Conservation (phyloP, 64 coral and sea anemone species). For the Actinia tenebrosa region DNA sequence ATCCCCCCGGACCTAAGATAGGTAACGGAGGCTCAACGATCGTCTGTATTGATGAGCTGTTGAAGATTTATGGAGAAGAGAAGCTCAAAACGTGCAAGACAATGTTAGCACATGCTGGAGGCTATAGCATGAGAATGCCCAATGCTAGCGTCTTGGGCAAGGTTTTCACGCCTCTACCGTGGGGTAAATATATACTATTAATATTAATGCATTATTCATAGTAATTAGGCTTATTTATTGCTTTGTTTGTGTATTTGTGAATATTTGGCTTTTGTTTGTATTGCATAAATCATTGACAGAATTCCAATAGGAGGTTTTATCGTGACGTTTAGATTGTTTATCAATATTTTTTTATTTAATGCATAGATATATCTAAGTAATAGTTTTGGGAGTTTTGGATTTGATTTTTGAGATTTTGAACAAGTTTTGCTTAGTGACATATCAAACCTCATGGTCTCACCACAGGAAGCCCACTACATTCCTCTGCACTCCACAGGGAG, state of each 20-base stretch:
- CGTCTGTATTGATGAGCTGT: conserved; percentile 51
- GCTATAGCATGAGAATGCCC: conserved; percentile 83
- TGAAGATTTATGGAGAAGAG: conserved; percentile 59
- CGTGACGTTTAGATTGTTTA: too few relatives aligned
- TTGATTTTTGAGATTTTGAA: too few relatives aligned
- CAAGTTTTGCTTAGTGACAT: too few relatives aligned
- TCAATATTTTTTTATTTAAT: too few relatives aligned
- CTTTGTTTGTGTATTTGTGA: not conserved
- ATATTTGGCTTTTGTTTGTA: too few relatives aligned
- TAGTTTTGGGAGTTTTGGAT: too few relatives aligned
- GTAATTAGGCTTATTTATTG: not conserved
- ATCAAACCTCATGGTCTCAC: too few relatives aligned
- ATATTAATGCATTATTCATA: not conserved
- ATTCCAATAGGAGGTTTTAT: too few relatives aligned
- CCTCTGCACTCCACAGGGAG: not conserved
- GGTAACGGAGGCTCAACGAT: conserved; percentile 91
- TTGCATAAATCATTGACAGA: too few relatives aligned
- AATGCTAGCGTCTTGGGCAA: conserved; percentile 94
- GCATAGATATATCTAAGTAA: too few relatives aligned
- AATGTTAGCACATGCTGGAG: conserved; percentile 83
- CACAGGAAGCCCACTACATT: too few relatives aligned
- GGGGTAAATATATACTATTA: conserved; percentile 37
- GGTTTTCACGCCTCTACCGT: conserved; percentile 86
- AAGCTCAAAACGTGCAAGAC: conserved; percentile 69
- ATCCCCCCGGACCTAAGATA: conserved; percentile 90